Evolutionary conservation across 2,113 vertebrate species (phyloP), one percentile per base, ranked within the genome.

Genomic region (Notechis scutatus): DNA sequence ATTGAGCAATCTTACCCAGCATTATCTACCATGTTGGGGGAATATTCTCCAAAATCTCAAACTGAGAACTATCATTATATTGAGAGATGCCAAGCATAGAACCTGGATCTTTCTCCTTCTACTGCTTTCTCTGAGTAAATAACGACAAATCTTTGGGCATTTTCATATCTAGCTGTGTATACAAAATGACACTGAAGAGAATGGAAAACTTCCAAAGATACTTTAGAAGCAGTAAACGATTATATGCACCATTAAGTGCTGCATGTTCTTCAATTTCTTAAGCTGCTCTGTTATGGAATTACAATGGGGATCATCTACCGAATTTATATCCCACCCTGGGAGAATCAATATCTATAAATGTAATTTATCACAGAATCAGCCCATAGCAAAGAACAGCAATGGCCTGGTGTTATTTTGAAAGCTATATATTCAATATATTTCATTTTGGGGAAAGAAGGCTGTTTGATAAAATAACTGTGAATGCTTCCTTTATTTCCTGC

Each of bases 401-500:
- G 52, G 18, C 18, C n/a, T 56, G 26, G 57, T 57, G 15, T 86
- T 91, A 47, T 29, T 29, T 39, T 54, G 57, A 69, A 54, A 54
- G 24, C 59, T 90, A 26, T 90, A 90, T 59, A 42, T 29, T 50
- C 54, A 56, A 10, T 24, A 69, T 52, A 34, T 88, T 88, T 34
- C 57, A 69, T 55, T 50, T 55, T 92, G 23, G 24, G 10, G 5
- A 21, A 81, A 89, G 10, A 3, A 15, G 57, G 56, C 42, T 59
- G 54, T 45, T 61, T 90, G 54, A 85, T 59, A 9, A 59, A 47
- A 90, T 85, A 24, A n/a, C 29, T 56, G 0, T 89, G 87, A 24
- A 20, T 93, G 91, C 88, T 94, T 94, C 90, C 90, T 95, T 95
- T 91, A 81, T 42, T 92, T 88, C 88, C 95, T 93, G 93, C 92